These are phyloP conservation scores for Crotalus tigris DNA, from an alignment of 2,113 vertebrate genomes.

Conservation along the genomic window DNA sequence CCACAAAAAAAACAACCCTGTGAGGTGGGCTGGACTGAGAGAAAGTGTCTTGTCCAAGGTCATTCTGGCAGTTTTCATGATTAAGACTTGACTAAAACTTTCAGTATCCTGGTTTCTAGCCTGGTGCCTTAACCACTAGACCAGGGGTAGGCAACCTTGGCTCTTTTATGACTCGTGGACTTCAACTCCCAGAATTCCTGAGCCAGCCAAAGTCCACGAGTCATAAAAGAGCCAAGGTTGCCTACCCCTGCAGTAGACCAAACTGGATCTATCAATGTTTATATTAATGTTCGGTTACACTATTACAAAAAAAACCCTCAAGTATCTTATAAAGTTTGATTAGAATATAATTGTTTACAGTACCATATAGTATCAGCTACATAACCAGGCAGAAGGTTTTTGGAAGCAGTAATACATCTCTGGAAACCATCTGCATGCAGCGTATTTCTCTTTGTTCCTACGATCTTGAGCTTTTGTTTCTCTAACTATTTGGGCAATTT, in stretches of 20 bases:
- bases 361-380: neutral
- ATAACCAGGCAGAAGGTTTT: neutral
- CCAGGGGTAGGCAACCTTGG: neutral
- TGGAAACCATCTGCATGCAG: neutral
- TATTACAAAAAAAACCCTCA: neutral
- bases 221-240: too few species aligned
- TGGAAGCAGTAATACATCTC: neutral
- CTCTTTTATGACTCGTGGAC: too few species aligned
- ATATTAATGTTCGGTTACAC: neutral
- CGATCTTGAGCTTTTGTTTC: neutral
- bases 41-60: neutral
- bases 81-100: neutral
- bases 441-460: neutral
- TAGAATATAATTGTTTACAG: neutral
- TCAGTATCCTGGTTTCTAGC: neutral
- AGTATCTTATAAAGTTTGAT: neutral
- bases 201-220: too few species aligned
- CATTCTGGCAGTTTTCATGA: neutral
- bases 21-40: neutral
- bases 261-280: neutral
- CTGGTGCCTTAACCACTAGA: neutral
- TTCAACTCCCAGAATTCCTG: too few species aligned
- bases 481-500: neutral
- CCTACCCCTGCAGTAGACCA: neutral
- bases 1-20: neutral